Base-by-base conservation (phyloP, 1,140 invertebrate species). In the Hycleus cichorii region DNA sequence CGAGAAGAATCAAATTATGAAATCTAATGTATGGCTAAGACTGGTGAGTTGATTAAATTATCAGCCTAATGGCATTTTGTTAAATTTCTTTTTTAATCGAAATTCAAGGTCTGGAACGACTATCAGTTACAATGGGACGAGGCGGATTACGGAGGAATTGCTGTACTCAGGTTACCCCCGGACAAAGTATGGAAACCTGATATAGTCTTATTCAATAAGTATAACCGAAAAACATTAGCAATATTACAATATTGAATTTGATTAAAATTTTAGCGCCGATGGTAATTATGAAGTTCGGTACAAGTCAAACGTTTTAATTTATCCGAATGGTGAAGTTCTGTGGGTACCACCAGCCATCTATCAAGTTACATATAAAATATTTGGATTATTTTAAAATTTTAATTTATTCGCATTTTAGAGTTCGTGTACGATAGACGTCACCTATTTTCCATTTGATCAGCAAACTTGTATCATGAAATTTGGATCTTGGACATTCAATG, bases 131-230 rank as follows among this genome's bases (percentile, higher is more conserved):
- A 88, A 73, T 99, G 97, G 97, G 93, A 98, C 71, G 93, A 97
- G 69, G 90, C 93, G 49, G 92, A 98, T 75, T 99, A 98, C 71
- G 95, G 96, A 47, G 93, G 95, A 45, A 99, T 99, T 61, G 88
- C 88, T 27, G 93, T 97, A 18, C 83, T 99, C 39, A 84, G 96
- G 62, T 83, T 99, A 61, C 92, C 94, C 24, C 95, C 95, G 18
- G 95, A 98, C 75, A 97, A 98, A 84, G 95, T 99, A 53, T 99
- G 97, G 97, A 97, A 97, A 74, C 97, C 97, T 3, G 97, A 99
- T 76, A 97, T 99, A 68, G 97, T 99, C 38, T 82, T 99, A 40
- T 99, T 99, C 76, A 99, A 99, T 81, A 99, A 99, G 95, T 98
- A 82, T 83, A 51, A 12, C n/a, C 27, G 42, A 42, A 43, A 10